Evolutionary conservation across 1,140 invertebrate species (phyloP).

Genomic region (Phenacoccus solenopsis): DNA sequence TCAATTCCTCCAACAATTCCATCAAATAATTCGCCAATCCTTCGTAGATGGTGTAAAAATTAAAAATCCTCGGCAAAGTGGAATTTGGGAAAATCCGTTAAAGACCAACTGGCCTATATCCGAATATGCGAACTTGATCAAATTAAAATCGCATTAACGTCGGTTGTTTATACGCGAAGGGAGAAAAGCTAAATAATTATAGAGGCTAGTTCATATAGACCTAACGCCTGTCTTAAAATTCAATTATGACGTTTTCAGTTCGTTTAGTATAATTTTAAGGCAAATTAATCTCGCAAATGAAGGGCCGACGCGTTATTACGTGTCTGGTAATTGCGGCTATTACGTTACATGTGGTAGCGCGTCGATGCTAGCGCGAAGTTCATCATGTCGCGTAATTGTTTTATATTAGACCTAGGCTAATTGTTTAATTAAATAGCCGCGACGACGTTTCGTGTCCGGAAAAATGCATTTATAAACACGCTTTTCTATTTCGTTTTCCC

Average conservation of each 20-base stretch:
- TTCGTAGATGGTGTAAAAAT: too few species aligned
- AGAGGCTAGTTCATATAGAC: conserved; percentile 8
- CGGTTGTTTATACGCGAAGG: not conserved
- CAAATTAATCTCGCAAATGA: conserved; percentile 16
- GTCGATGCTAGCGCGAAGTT: not conserved
- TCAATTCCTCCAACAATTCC: too few species aligned
- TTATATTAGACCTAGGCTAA: conserved; percentile 5
- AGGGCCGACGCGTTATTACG: not conserved
- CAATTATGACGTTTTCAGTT: conserved; percentile 17
- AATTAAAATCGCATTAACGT: conserved; percentile 11
- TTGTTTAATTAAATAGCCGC: conserved; percentile 8
- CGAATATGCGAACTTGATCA: not conserved
- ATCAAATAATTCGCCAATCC: too few species aligned
- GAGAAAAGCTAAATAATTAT: conserved; percentile 5
- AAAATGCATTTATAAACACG: not conserved
- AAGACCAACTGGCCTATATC: not conserved
- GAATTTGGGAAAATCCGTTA: not conserved
- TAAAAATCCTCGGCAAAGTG: too few species aligned
- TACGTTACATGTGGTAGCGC: not conserved
- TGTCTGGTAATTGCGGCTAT: conserved; percentile 1
- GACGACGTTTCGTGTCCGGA: not conserved
- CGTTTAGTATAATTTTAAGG: conserved; percentile 18
- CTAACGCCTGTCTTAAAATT: conserved; percentile 15
- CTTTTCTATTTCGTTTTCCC: not conserved
- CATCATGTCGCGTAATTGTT: conserved; percentile 12